Conservation (phyloP, 2,888 invertebrate genomes). For the Aromia moschata region DNA sequence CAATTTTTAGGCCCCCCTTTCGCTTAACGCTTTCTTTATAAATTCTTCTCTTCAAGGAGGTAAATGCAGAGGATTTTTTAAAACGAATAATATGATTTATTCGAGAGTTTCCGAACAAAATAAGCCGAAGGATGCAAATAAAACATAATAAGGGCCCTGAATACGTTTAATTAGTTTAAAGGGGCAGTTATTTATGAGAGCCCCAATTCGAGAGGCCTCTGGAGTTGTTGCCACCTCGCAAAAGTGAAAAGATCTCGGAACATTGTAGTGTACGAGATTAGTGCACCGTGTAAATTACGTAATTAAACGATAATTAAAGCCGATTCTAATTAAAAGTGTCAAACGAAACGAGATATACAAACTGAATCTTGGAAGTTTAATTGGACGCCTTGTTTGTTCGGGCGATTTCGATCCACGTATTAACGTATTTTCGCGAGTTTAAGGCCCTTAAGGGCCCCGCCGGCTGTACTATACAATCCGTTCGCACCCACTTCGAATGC, state of each 20-base stretch:
- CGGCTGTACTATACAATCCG: conserved; percentile 3
- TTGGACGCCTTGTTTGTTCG: conserved; percentile 34
- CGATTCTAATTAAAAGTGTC: conserved; percentile 49
- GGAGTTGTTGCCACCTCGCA: conserved; percentile 6
- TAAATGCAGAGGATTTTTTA: too few relatives aligned
- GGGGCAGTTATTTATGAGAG: conserved; percentile 33
- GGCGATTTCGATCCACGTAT: conserved; percentile 31
- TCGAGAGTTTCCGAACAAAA: conserved; percentile 21
- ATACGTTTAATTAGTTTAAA: conserved; percentile 20
- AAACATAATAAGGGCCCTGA: conserved; percentile 3
- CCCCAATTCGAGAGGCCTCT: conserved; percentile 17
- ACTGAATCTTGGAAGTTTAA: conserved; percentile 46
- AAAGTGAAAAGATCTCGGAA: conserved; percentile 35
- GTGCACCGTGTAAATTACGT: conserved; percentile 43
- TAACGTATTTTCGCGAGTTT: conserved; percentile 31
- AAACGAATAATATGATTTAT: conserved; percentile 6
- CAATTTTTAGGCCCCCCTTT: too few relatives aligned
- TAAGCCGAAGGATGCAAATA: neutral
- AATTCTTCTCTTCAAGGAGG: too few relatives aligned
- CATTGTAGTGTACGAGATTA: conserved; percentile 42
- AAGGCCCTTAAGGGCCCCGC: conserved; percentile 11
- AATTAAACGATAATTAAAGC: conserved; percentile 51
- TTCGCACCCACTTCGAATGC: conserved; percentile 4
- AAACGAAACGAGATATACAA: conserved; percentile 47
- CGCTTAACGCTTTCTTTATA: too few relatives aligned